Evolutionary conservation across 2,797 vertebrate species (phyloP).

Genomic region (Holocentrus rufus): DNA sequence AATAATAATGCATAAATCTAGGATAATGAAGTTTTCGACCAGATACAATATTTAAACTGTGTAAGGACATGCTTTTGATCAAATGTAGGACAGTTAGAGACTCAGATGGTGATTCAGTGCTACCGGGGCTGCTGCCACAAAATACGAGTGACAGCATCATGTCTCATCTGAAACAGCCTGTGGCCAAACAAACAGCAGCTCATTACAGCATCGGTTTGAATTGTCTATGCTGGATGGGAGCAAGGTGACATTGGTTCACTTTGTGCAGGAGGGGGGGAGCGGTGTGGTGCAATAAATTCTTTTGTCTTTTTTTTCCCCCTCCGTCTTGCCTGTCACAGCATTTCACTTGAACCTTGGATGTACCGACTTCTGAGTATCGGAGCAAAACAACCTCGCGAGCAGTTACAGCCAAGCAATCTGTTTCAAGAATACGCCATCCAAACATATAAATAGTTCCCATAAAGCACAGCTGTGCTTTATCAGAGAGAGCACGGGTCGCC

Average conservation of each 20-base stretch:
- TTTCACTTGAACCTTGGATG: slow-evolving; percentile 40
- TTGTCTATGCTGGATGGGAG: slow-evolving; percentile 16
- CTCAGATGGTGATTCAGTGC: slow-evolving; percentile 59
- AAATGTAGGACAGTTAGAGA: slow-evolving; percentile 32
- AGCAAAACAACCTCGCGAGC: not conserved
- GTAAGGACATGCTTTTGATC: slow-evolving; percentile 20
- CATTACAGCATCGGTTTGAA: slow-evolving; percentile 45
- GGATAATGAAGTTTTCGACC: not conserved
- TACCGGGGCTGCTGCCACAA: slow-evolving; percentile 45
- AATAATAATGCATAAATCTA: slow-evolving; percentile 9
- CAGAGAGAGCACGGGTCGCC: too few species aligned
- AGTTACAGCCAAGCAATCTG: not conserved
- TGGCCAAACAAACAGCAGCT: slow-evolving; percentile 62
- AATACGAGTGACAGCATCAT: slow-evolving; percentile 56
- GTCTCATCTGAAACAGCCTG: slow-evolving; percentile 61
- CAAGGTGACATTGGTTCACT: slow-evolving; percentile 61
- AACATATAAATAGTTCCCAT: not conserved
- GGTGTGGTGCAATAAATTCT: slow-evolving; percentile 24
- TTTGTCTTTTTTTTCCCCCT: slow-evolving; percentile 30
- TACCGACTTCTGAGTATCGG: not conserved
- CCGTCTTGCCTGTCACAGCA: slow-evolving; percentile 10
- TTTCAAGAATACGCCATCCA: not conserved
- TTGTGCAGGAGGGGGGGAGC: not conserved
- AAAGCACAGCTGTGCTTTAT: not conserved
- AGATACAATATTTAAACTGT: slow-evolving; percentile 3